Percentiles rank a stretch among this genome's conserved stretches.
Conservation (phyloP, 2,113 vertebrate genomes). For the Madoqua kirkii region DNA sequence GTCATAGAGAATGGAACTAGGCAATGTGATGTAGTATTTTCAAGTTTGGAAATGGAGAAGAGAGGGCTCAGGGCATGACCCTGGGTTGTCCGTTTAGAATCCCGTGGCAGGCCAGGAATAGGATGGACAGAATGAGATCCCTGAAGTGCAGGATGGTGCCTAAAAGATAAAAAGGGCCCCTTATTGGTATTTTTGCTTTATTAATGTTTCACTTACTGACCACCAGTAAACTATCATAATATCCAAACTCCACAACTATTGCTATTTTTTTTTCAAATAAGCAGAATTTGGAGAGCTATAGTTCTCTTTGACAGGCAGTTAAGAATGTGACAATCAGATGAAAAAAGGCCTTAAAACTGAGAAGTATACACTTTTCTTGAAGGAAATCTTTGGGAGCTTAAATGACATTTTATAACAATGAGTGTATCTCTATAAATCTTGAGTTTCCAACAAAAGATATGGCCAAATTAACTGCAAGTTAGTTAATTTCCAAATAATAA, state of each 20-base stretch:
- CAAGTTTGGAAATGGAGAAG: neutral
- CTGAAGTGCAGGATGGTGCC: neutral
- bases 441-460: neutral
- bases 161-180: neutral
- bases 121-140: neutral
- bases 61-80: neutral
- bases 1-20: neutral
- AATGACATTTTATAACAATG: neutral
- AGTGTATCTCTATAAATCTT: neutral
- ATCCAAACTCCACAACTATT: neutral
- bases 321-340: neutral
- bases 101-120: neutral
- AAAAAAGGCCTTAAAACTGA: neutral
- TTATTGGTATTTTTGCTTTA: neutral
- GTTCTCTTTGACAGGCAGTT: neutral
- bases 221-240: neutral
- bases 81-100: neutral
- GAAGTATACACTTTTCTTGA: neutral
- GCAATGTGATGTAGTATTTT: neutral
- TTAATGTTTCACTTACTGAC: neutral
- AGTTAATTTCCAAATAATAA: conserved; percentile 48
- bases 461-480: conserved; percentile 41
- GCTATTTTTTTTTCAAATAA: neutral
- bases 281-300: neutral
- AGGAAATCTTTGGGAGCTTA: conserved; percentile 13